Conservation (phyloP, 1,140 invertebrate genomes). For the Ditylenchus dipsaci region DNA sequence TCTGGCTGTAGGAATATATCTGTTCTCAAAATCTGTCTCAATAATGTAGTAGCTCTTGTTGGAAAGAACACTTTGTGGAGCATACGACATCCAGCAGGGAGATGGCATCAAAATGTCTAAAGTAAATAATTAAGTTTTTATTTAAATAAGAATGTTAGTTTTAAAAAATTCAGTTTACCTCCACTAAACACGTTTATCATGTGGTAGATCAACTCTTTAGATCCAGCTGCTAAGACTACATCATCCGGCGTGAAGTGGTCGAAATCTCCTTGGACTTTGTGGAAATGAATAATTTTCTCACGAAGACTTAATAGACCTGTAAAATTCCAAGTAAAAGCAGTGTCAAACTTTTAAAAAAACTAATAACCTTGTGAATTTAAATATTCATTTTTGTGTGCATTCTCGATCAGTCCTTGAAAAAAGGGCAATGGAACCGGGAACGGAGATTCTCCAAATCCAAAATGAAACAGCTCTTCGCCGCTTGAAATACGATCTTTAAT, state of each 20-base stretch:
- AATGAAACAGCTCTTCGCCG: conserved; percentile 57
- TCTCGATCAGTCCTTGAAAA: conserved; percentile 48
- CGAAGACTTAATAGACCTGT: conserved; percentile 55
- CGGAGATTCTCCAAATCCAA: conserved; percentile 60
- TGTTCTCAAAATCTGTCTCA: conserved; percentile 32
- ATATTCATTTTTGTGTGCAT: conserved; percentile 57
- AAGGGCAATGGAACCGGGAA: conserved; percentile 57
- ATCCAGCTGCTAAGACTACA: conserved; percentile 56
- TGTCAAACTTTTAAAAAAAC: no score
- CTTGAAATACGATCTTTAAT: conserved; percentile 43
- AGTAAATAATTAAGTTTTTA: no score
- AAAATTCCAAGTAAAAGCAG: no score
- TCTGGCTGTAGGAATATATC: conserved; percentile 55
- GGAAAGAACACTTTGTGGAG: conserved; percentile 53
- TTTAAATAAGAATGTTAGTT: no score
- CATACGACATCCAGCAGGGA: conserved; percentile 58
- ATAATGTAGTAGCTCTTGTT: conserved; percentile 44
- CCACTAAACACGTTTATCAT: conserved; percentile 57
- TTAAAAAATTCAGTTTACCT: conserved; percentile 36
- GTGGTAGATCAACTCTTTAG: conserved; percentile 59
- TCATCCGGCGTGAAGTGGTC: conserved; percentile 31
- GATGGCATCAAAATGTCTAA: conserved; percentile 57
- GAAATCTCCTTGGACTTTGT: conserved; percentile 51
- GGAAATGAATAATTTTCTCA: conserved; percentile 54
- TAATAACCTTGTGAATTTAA: conserved; percentile 52